These are phyloP conservation scores for Mythimna vitellina DNA, from an alignment of 2,888 invertebrate species.

Conservation along the genomic window DNA sequence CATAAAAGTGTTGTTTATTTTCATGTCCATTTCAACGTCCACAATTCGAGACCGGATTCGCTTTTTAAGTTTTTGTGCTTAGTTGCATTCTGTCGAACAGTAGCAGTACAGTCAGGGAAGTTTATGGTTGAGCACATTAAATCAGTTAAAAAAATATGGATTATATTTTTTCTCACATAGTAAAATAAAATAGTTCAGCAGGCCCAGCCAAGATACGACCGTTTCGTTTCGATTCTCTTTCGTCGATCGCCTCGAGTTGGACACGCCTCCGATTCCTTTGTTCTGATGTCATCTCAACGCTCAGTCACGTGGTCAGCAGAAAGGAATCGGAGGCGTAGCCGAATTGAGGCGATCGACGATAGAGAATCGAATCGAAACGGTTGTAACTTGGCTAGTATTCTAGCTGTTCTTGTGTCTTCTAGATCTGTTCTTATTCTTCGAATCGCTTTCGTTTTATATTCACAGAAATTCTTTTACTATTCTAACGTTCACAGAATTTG, in stretches of 20 bases:
- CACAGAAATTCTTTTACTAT: constrained; percentile 9
- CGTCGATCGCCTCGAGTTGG: no score
- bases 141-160: background rate
- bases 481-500: background rate
- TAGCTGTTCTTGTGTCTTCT: no score
- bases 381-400: no score
- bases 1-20: constrained; percentile 23
- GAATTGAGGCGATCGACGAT: no score
- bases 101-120: background rate
- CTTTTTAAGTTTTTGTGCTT: constrained; percentile 22
- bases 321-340: no score
- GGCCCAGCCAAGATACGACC: no score
- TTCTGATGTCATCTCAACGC: no score
- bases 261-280: no score
- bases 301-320: no score
- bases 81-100: background rate
- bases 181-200: background rate
- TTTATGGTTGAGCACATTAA: background rate
- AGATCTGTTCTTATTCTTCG: background rate
- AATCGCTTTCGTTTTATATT: background rate
- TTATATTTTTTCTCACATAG: background rate
- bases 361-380: no score
- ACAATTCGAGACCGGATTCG: background rate
- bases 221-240: no score
- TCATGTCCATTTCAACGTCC: constrained; percentile 10